Conservation (phyloP, 2,113 vertebrate species). For the Bambusicola thoracicus region DNA sequence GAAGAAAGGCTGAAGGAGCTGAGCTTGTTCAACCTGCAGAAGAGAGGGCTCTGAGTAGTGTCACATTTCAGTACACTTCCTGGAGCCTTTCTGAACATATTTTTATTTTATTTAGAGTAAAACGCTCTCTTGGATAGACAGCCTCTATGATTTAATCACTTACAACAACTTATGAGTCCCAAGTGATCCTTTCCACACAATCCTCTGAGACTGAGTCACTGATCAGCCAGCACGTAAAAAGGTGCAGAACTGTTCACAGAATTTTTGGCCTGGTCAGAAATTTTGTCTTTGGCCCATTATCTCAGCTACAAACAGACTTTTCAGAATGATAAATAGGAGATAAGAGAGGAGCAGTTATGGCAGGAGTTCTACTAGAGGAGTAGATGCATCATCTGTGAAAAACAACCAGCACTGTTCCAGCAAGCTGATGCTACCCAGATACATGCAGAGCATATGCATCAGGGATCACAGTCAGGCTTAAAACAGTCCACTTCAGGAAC, state of each 20-base stretch:
- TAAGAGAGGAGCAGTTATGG: conserved; percentile 23
- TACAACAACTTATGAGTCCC: not conserved
- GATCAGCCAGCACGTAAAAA: not conserved
- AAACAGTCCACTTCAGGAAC: not conserved
- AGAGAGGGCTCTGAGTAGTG: too few relatives aligned
- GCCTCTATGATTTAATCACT: not conserved
- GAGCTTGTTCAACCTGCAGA: too few relatives aligned
- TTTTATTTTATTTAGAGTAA: not conserved
- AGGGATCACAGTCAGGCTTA: conserved; percentile 21
- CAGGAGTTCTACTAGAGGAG: not conserved
- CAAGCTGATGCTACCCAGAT: conserved; percentile 26
- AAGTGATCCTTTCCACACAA: not conserved
- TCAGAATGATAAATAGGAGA: conserved; percentile 5
- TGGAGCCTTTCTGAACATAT: not conserved
- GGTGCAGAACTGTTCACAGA: not conserved
- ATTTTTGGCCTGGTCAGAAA: conserved; percentile 18
- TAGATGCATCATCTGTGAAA: not conserved
- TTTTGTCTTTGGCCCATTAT: conserved; percentile 9
- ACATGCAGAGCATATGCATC: not conserved
- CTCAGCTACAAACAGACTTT: conserved; percentile 22
- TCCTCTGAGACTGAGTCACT: not conserved
- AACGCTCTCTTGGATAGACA: not conserved
- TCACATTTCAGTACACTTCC: not conserved
- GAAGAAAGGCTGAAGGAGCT: too few relatives aligned
- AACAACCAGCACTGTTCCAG: conserved; percentile 4